A percentile compares a stretch with the other conserved stretches of the same genome.
phyloP scores from a whole-genome alignment of 2,113 vertebrate genomes.

The Bathybates hornii region DNA sequence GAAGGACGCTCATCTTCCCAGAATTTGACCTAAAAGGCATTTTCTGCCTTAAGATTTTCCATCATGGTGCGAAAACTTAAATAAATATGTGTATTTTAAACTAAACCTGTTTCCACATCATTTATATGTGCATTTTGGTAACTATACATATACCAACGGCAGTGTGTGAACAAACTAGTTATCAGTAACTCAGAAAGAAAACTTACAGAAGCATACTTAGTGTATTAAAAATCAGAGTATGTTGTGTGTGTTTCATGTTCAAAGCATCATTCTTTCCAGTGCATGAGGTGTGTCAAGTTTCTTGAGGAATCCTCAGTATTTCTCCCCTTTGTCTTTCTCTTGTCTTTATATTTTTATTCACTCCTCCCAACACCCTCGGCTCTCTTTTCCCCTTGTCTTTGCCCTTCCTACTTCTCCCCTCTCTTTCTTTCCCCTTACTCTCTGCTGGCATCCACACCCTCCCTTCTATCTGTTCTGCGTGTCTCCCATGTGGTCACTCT shows the following conservation, averaged over 20 bases:
- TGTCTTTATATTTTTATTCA: constrained; percentile 25
- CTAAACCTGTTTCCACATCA: background rate
- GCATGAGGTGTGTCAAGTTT: constrained; percentile 20
- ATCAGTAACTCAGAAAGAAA: rapidly evolving
- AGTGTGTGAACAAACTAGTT: background rate
- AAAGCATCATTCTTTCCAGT: background rate
- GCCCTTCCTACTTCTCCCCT: background rate
- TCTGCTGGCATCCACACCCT: background rate
- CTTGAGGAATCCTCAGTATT: constrained; percentile 17
- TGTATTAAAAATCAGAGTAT: background rate
- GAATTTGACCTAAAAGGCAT: background rate
- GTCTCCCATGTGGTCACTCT: constrained; percentile 1
- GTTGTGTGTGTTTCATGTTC: background rate
- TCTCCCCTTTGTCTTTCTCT: constrained; percentile 30
- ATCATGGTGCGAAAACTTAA: background rate
- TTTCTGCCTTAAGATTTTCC: background rate
- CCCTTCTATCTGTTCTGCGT: background rate
- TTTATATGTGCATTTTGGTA: background rate
- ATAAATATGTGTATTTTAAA: background rate
- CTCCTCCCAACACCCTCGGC: background rate
- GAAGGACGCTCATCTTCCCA: background rate
- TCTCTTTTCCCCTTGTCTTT: background rate
- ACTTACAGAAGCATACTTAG: background rate
- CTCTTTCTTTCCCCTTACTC: background rate
- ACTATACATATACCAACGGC: background rate